Percentiles rank a stretch among this genome's conserved stretches.
These are phyloP conservation scores for Hydractinia symbiolongicarpus DNA, from an alignment of 30 jellyfish, hydroid and myxozoan genomes.

Conservation along the genomic window DNA sequence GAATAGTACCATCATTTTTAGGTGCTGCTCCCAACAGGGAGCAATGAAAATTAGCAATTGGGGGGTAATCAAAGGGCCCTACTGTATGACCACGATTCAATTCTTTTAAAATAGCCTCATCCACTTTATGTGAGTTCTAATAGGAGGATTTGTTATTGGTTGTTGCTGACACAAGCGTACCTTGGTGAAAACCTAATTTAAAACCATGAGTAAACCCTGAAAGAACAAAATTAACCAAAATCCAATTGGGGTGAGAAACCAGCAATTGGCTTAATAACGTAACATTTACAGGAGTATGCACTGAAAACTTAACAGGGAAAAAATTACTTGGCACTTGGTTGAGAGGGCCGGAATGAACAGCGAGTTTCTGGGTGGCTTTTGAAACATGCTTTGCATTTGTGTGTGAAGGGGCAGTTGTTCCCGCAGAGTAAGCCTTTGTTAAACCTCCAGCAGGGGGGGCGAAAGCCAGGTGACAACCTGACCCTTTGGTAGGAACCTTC, in stretches of 20 bases:
- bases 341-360: not conserved
- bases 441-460: too few relatives aligned
- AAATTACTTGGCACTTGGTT: not conserved
- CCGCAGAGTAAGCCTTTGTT: too few relatives aligned
- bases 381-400: too few relatives aligned
- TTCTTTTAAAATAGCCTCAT: not conserved
- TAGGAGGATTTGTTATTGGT: not conserved
- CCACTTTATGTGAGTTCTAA: not conserved
- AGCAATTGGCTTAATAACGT: not conserved
- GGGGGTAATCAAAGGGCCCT: not conserved
- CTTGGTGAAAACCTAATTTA: not conserved
- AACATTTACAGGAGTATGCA: conserved; percentile 2
- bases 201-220: not conserved
- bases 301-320: not conserved
- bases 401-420: too few relatives aligned
- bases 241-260: not conserved
- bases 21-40: not conserved
- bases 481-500: too few relatives aligned
- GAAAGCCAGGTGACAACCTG: too few relatives aligned
- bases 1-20: not conserved
- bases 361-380: not conserved
- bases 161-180: not conserved
- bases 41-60: not conserved
- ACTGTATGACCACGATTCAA: not conserved
- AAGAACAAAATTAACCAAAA: not conserved